These are phyloP conservation scores for Calliopum simillimum DNA, from an alignment of 2,888 invertebrate genomes.

Conservation along the genomic window DNA sequence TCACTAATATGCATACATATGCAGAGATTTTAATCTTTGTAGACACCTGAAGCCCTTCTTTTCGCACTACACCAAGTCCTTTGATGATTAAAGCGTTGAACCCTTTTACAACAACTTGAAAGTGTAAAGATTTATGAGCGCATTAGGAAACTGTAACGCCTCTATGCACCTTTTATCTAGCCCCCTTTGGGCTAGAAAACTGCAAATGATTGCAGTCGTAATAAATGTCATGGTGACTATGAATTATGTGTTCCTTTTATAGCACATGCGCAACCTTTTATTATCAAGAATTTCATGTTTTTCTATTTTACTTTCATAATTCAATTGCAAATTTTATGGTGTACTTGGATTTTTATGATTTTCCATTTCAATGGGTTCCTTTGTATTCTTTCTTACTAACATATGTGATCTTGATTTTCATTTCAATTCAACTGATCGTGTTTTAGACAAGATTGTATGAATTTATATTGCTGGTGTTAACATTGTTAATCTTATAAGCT, in stretches of 20 bases:
- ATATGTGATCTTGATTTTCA: neutral
- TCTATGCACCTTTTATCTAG: neutral
- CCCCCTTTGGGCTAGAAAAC: neutral
- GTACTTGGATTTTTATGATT: slow-evolving; percentile 4
- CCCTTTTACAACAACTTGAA: slow-evolving; percentile 4
- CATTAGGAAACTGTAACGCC: slow-evolving; percentile 20
- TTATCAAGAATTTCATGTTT: neutral
- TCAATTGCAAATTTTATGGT: slow-evolving; percentile 15
- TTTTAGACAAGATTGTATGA: neutral
- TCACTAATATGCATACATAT: slow-evolving; percentile 3
- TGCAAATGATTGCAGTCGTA: neutral
- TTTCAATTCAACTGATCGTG: neutral
- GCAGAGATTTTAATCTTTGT: slow-evolving; percentile 7
- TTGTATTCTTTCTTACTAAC: neutral
- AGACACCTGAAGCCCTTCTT: neutral
- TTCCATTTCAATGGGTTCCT: slow-evolving; percentile 14
- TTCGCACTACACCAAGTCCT: neutral
- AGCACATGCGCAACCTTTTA: no score
- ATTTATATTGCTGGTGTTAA: slow-evolving; percentile 12
- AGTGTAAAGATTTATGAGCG: slow-evolving; percentile 22
- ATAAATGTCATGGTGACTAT: slow-evolving; percentile 16
- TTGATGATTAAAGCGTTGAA: neutral
- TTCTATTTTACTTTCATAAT: neutral
- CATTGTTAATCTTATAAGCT: slow-evolving; percentile 17
- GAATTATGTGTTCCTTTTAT: neutral